Conservation (phyloP, 2,888 invertebrate species). For the Cetonia aurata region DNA sequence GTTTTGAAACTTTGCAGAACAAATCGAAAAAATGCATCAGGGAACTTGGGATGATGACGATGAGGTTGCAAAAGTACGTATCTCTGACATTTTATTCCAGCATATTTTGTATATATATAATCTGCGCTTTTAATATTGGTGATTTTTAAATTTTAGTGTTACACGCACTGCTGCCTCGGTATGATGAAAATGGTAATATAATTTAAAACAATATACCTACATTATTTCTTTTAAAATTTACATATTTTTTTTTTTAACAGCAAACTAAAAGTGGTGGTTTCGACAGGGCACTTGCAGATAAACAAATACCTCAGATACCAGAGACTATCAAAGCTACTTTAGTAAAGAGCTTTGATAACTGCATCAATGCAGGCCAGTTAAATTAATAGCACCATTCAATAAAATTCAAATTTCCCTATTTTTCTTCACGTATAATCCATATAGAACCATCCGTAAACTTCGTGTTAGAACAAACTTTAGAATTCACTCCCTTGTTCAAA, state of each 20-base stretch:
- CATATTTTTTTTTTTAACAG: conserved; percentile 55
- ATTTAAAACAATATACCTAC: not conserved
- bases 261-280: conserved; percentile 70
- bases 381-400: not conserved
- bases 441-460: no score
- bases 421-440: no score
- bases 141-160: conserved; percentile 63
- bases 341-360: conserved; percentile 66
- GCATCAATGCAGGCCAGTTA: conserved; percentile 65
- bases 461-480: no score
- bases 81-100: conserved; percentile 22
- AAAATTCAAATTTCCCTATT: not conserved
- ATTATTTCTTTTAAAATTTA: not conserved
- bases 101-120: not conserved
- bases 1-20: conserved; percentile 42
- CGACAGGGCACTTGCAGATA: conserved; percentile 66
- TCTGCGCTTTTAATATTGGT: conserved; percentile 47
- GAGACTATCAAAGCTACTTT: conserved; percentile 67
- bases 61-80: conserved; percentile 44
- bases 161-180: conserved; percentile 66
- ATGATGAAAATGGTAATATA: conserved; percentile 68
- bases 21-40: conserved; percentile 53
- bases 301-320: conserved; percentile 67
- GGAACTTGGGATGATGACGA: conserved; percentile 51
- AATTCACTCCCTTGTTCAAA: no score